A percentile compares a stretch with the other conserved stretches of the same genome.
Evolutionary conservation across 2,113 vertebrate species (phyloP).

Genomic region (Dendrocopos noguchii): DNA sequence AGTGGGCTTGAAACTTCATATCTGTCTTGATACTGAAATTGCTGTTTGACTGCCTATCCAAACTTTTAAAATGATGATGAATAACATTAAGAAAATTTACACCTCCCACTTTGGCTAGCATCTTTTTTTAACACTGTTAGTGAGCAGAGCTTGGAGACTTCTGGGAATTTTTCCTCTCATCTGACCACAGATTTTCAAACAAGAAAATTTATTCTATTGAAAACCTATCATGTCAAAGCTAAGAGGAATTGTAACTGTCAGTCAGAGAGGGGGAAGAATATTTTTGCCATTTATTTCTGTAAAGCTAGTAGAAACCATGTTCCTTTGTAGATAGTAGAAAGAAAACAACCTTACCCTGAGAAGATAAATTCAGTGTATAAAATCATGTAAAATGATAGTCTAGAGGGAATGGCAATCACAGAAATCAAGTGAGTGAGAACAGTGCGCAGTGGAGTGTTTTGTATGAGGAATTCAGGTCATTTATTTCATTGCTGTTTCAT

Average conservation of each 20-base stretch:
- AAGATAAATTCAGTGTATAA: constrained; percentile 31
- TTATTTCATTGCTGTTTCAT: constrained; percentile 30
- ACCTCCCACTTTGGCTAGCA: constrained; percentile 63
- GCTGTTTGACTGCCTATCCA: constrained; percentile 54
- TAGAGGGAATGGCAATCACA: constrained; percentile 3
- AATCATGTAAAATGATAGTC: constrained; percentile 6
- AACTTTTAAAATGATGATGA: constrained; percentile 52
- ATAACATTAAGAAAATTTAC: constrained; percentile 54
- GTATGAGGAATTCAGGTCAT: not conserved
- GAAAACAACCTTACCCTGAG: constrained; percentile 16
- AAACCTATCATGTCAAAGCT: constrained; percentile 1
- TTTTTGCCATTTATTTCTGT: constrained; percentile 16
- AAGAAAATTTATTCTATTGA: not conserved
- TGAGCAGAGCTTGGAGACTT: constrained; percentile 37
- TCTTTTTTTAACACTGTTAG: constrained; percentile 54
- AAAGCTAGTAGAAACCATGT: constrained; percentile 9
- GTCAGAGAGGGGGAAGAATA: not conserved
- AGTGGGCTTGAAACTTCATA: constrained; percentile 42
- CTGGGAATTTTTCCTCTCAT: constrained; percentile 38
- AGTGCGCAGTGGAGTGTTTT: constrained; percentile 11
- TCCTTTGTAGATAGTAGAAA: not conserved
- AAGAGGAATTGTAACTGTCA: not conserved
- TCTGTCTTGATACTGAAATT: constrained; percentile 24
- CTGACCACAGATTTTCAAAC: constrained; percentile 54
- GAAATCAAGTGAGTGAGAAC: constrained; percentile 13